Evolutionary conservation across 92 coral and sea anemone genomes (phyloP).

Genomic region (Anthopleura xanthogrammica): DNA sequence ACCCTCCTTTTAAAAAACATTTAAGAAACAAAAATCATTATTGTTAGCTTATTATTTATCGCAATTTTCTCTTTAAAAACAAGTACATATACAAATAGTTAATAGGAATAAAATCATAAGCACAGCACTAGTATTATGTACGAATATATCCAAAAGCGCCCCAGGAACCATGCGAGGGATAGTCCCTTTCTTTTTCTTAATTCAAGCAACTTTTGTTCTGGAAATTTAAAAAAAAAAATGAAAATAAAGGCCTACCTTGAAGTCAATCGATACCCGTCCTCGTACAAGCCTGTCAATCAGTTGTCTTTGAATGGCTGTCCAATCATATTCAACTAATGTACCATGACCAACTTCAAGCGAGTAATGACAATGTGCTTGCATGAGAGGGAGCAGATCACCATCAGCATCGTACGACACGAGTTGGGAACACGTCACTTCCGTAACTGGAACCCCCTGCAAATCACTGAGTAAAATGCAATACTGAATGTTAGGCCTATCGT

Average conservation of each 20-base stretch:
- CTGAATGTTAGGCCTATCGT: neutral
- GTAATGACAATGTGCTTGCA: slow-evolving; percentile 82
- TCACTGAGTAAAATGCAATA: slow-evolving; percentile 18
- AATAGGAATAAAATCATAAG: too few relatives aligned
- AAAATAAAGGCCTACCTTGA: slow-evolving; percentile 38
- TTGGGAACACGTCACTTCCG: slow-evolving; percentile 72
- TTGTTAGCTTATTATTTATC: too few relatives aligned
- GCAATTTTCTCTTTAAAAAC: too few relatives aligned
- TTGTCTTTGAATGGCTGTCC: slow-evolving; percentile 74
- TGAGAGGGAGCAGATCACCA: slow-evolving; percentile 75
- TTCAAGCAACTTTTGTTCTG: neutral
- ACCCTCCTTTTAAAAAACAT: slow-evolving; percentile 2
- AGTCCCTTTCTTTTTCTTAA: too few relatives aligned
- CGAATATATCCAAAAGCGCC: too few relatives aligned
- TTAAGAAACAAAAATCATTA: neutral
- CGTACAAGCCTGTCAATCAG: slow-evolving; percentile 76
- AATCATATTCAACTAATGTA: slow-evolving; percentile 76
- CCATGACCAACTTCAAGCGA: slow-evolving; percentile 85
- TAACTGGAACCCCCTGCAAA: slow-evolving; percentile 45
- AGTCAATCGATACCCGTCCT: slow-evolving; percentile 58
- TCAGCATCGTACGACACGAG: slow-evolving; percentile 76
- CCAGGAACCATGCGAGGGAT: too few relatives aligned
- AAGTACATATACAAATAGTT: too few relatives aligned
- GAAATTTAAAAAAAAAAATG: neutral
- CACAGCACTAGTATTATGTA: too few relatives aligned